Conservation (phyloP, 2,888 invertebrate species). For the Drosophila yooni region DNA sequence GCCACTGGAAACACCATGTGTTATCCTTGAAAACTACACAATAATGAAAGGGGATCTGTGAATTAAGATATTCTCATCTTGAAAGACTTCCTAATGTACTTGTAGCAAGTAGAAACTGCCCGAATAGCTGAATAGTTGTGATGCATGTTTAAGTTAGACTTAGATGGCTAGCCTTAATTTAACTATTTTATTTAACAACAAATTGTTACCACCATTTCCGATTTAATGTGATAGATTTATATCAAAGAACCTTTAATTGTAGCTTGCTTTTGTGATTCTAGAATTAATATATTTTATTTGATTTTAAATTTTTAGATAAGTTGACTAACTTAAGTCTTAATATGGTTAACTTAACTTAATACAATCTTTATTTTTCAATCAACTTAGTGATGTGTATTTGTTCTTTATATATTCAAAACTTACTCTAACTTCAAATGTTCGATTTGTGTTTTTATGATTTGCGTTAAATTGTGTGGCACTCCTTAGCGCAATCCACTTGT, state of each 20-base stretch:
- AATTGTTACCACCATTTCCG: background rate
- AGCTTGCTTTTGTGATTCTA: accelerated
- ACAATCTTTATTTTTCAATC: background rate
- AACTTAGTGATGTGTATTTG: background rate
- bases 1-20: background rate
- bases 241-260: background rate
- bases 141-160: background rate
- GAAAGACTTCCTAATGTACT: background rate
- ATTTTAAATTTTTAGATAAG: background rate
- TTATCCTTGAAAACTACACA: background rate
- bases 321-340: background rate
- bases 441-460: background rate
- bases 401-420: background rate
- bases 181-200: background rate
- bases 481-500: background rate
- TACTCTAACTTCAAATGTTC: background rate
- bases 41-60: background rate
- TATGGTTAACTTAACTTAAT: accelerated
- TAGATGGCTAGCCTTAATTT: background rate
- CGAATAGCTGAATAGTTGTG: background rate
- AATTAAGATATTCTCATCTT: background rate
- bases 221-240: background rate
- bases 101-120: background rate
- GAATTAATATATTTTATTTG: background rate
- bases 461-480: background rate